These are phyloP conservation scores for Scolopax rusticola DNA, from an alignment of 2,797 vertebrate species.

Conservation along the genomic window DNA sequence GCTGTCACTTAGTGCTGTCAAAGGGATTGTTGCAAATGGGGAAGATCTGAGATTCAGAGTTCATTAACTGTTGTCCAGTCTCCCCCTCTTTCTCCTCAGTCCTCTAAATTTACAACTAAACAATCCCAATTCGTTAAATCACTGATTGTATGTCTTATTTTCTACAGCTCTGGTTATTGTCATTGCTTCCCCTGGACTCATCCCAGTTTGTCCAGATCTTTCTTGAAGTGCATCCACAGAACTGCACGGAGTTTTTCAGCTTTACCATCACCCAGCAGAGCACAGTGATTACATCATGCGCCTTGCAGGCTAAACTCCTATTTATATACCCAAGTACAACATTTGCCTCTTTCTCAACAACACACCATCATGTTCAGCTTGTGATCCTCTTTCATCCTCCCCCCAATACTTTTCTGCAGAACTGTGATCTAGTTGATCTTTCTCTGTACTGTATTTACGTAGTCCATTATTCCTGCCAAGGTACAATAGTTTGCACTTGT, in stretches of 20 bases:
- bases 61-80: neutral
- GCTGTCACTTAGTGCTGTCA: neutral
- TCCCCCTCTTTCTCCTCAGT: neutral
- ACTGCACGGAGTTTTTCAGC: neutral
- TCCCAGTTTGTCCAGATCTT: neutral
- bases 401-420: conserved; percentile 17
- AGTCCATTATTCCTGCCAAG: conserved; percentile 25
- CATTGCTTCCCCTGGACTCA: accelerated
- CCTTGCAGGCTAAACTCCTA: conserved; percentile 62
- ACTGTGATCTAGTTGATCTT: conserved; percentile 59
- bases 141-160: neutral
- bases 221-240: neutral
- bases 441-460: conserved; percentile 33
- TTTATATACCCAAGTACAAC: conserved; percentile 51
- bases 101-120: neutral
- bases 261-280: neutral
- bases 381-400: conserved; percentile 42
- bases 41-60: neutral
- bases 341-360: conserved; percentile 43
- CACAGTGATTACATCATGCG: conserved; percentile 52
- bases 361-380: conserved; percentile 35
- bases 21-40: neutral
- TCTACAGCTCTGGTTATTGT: neutral
- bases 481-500: conserved; percentile 30
- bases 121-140: neutral